Evolutionary conservation across 2,113 vertebrate species (phyloP), one percentile per base, ranked within the genome.

Genomic region (Prionailurus bengalensis): DNA sequence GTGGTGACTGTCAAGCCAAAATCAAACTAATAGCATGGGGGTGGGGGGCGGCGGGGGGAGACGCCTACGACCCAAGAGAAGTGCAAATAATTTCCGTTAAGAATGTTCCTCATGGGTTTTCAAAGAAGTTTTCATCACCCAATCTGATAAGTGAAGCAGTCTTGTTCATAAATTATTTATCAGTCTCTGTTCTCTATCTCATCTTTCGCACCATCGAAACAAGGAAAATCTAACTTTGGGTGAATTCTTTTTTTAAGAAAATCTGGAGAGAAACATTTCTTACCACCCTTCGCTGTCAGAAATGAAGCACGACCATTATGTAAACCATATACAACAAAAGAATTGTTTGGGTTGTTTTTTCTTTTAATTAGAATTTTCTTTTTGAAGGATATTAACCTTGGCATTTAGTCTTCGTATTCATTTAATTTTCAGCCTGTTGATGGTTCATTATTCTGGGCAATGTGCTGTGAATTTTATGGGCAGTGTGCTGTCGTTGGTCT

Each of bases 111-210:
- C 87, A 3, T 95, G 2, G 2, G 94, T 98, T 98, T 97, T 98
- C 97, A 92, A 80, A 96, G 94, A 87, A 66, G 66, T 93, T 93
- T 90, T 97, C 89, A 95, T 4, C 89, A 81, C 89, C 87, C 0
- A 0, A 81, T 89, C 92, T 97, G 96, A 95, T 85, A 94, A 97
- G 90, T 23, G 94, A 98, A 97, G 89, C 68, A 88, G 95, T 91
- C 45, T 73, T 97, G 14, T 98, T 99, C 97, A 94, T 96, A 94
- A 95, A 96, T 87, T 42, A 96, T 94, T 96, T 76, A 78, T 66
- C 78, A 92, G 21, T 29, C 58, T 96, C 68, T 83, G 93, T 91
- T 73, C 51, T 86, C 11, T 70, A 1, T 90, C 82, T 88, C 27
- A 58, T 90, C 51, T 23, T 96, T 96, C 17, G 33, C 48, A 70